These are phyloP conservation scores for Sebastes kiyomatsui DNA, from an alignment of 2,797 vertebrate genomes.

Conservation along the genomic window DNA sequence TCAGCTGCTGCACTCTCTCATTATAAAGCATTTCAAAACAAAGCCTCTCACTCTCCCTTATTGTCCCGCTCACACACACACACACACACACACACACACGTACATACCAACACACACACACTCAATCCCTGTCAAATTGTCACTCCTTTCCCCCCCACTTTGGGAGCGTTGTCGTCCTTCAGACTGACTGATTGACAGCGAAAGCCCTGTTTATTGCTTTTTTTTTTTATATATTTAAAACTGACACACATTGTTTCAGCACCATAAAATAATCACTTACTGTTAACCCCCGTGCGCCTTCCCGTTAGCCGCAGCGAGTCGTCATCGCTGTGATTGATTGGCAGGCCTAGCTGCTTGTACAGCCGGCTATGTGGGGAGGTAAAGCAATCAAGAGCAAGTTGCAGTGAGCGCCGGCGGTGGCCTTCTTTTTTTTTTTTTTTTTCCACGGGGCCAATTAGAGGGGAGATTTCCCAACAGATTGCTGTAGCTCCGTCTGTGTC, in stretches of 20 bases:
- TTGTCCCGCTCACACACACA: slow-evolving; percentile 1
- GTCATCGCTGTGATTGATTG: slow-evolving; percentile 50
- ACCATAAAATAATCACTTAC: slow-evolving; percentile 20
- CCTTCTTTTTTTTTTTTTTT: slow-evolving; percentile 37
- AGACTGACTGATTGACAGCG: slow-evolving; percentile 34
- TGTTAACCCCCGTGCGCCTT: slow-evolving; percentile 1
- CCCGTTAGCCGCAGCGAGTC: slow-evolving; percentile 14
- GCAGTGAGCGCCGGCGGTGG: slow-evolving; percentile 33
- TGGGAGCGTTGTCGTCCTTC: slow-evolving; percentile 9
- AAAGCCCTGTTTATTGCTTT: slow-evolving; percentile 1
- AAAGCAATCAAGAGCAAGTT: slow-evolving; percentile 56
- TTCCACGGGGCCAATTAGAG: slow-evolving; percentile 67
- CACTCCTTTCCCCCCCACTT: not conserved
- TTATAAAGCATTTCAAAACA: slow-evolving; percentile 49
- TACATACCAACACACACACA: slow-evolving; percentile 1
- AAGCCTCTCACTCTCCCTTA: slow-evolving; percentile 28
- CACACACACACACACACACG: not conserved
- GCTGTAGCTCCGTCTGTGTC: slow-evolving; percentile 65
- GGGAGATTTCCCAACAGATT: slow-evolving; percentile 78
- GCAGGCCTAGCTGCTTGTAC: slow-evolving; percentile 32
- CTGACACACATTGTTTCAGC: slow-evolving; percentile 27
- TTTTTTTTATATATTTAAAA: not conserved
- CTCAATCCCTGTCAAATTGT: slow-evolving; percentile 27
- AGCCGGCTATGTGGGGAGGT: slow-evolving; percentile 36
- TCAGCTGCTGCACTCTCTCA: slow-evolving; percentile 69